These are phyloP conservation scores for Belgica antarctica DNA, from an alignment of 2,888 invertebrate species.

Conservation along the genomic window DNA sequence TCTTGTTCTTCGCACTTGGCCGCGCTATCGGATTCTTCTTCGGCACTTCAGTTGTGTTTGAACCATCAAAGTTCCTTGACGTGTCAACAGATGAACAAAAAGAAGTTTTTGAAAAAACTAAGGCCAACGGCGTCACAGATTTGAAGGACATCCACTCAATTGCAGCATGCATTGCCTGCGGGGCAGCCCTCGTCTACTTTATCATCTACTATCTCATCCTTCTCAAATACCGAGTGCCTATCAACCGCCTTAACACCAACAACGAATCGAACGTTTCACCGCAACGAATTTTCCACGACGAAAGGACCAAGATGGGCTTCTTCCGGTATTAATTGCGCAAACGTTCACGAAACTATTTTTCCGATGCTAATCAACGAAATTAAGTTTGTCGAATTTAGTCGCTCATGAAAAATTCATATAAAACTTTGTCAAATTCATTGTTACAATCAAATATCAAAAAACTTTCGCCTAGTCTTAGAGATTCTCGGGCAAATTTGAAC, in stretches of 20 bases:
- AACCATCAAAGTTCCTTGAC: background rate
- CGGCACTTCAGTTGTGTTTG: slow-evolving; percentile 1
- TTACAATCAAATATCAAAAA: too few relatives aligned
- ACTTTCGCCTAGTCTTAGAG: too few relatives aligned
- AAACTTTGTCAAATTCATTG: too few relatives aligned
- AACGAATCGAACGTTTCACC: slow-evolving; percentile 64
- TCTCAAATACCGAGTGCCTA: slow-evolving; percentile 55
- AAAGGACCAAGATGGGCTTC: slow-evolving; percentile 75
- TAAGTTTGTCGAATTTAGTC: too few relatives aligned
- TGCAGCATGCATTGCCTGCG: slow-evolving; percentile 65
- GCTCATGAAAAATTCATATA: too few relatives aligned
- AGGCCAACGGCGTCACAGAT: background rate
- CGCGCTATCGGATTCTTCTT: slow-evolving; percentile 16
- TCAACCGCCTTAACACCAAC: slow-evolving; percentile 35
- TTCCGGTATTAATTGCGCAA: slow-evolving; percentile 75
- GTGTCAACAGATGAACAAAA: background rate
- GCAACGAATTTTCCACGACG: slow-evolving; percentile 77
- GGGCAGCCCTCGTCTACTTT: slow-evolving; percentile 68
- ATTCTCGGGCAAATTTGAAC: too few relatives aligned
- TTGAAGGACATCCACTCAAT: slow-evolving; percentile 57
- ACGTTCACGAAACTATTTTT: too few relatives aligned
- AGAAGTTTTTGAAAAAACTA: background rate
- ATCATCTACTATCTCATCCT: slow-evolving; percentile 70
- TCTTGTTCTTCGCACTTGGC: slow-evolving; percentile 77
- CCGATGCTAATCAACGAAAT: too few relatives aligned